phyloP scores from a whole-genome alignment of 2,888 invertebrate species.

The Watsonalla cultraria region DNA sequence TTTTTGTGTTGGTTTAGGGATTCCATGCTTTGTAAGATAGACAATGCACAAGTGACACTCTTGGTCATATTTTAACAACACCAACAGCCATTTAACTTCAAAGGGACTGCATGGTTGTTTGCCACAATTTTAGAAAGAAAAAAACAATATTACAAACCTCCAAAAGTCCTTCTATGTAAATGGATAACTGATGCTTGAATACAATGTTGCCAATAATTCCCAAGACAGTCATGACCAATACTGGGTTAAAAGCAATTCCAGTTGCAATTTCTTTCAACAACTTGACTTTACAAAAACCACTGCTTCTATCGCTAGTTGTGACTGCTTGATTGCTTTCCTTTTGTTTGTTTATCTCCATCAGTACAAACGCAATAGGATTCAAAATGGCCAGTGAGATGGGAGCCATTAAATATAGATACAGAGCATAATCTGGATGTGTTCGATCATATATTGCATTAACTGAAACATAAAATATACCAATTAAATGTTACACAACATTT shows the following conservation, averaged over 20 bases:
- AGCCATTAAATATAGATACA: slow-evolving; percentile 94
- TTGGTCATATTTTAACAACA: no score
- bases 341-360: slow-evolving; percentile 90
- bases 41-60: no score
- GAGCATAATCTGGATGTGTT: slow-evolving; percentile 92
- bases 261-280: slow-evolving; percentile 74
- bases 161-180: slow-evolving; percentile 85
- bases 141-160: slow-evolving; percentile 72
- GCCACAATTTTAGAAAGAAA: not conserved
- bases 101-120: no score
- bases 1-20: no score
- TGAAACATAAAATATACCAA: slow-evolving; percentile 48
- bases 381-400: slow-evolving; percentile 95
- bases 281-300: slow-evolving; percentile 48
- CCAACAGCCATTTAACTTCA: no score
- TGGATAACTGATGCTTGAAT: slow-evolving; percentile 88
- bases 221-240: slow-evolving; percentile 94
- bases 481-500: not conserved
- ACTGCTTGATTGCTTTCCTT: slow-evolving; percentile 42
- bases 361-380: slow-evolving; percentile 93
- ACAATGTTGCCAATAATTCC: slow-evolving; percentile 91
- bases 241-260: slow-evolving; percentile 91
- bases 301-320: slow-evolving; percentile 29
- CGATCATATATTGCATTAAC: slow-evolving; percentile 91
- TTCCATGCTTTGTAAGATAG: no score